phyloP scores from a whole-genome alignment of 2,888 invertebrate genomes.

The Tiliacea citrago region DNA sequence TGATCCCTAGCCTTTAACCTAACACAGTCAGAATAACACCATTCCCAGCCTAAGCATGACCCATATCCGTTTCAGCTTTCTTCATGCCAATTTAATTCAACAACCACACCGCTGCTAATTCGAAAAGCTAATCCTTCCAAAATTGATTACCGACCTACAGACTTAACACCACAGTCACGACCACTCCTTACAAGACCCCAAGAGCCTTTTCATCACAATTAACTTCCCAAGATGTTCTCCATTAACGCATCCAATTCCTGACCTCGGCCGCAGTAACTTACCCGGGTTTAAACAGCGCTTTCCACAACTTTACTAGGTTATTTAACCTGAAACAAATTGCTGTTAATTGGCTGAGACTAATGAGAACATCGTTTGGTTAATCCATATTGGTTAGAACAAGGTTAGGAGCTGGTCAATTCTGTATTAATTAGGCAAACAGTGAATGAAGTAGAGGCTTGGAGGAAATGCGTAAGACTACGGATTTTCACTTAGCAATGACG shows the following conservation, averaged over 20 bases:
- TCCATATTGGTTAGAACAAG: slow-evolving; percentile 26
- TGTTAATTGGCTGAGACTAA: slow-evolving; percentile 59
- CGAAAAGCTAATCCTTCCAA: slow-evolving; percentile 24
- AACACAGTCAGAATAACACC: neutral
- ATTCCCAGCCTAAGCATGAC: neutral
- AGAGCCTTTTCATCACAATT: slow-evolving; percentile 55
- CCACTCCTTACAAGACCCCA: slow-evolving; percentile 11
- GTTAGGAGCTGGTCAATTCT: slow-evolving; percentile 8
- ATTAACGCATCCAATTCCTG: slow-evolving; percentile 62
- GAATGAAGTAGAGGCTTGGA: neutral
- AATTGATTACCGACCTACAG: slow-evolving; percentile 39
- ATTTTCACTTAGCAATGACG: neutral
- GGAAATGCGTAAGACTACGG: neutral
- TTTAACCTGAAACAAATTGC: slow-evolving; percentile 62
- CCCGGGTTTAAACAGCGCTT: slow-evolving; percentile 50
- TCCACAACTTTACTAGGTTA: slow-evolving; percentile 54
- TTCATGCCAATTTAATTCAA: slow-evolving; percentile 18
- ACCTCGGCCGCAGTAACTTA: slow-evolving; percentile 56
- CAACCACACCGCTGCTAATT: slow-evolving; percentile 18
- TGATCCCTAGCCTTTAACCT: too few relatives aligned
- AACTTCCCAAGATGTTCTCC: slow-evolving; percentile 57
- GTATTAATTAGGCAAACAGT: slow-evolving; percentile 32
- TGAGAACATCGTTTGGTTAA: slow-evolving; percentile 53
- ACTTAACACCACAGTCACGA: slow-evolving; percentile 32
- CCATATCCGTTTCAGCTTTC: slow-evolving; percentile 20